Evolutionary conservation across 2,113 vertebrate species (phyloP).

Genomic region (Poeciliopsis retropinna): DNA sequence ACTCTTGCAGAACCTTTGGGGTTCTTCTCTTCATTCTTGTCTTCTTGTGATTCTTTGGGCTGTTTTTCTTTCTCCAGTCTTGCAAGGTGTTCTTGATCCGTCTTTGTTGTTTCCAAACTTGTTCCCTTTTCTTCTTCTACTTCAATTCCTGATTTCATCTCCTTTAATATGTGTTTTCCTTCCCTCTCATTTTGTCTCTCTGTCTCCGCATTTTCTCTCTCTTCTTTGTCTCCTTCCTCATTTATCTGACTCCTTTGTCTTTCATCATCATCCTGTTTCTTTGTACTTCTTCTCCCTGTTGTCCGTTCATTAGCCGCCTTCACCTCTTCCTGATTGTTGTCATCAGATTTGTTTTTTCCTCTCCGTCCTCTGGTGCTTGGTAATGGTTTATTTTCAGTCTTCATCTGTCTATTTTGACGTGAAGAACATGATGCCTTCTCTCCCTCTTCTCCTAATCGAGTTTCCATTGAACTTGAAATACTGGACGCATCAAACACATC

Average conservation of each 20-base stretch:
- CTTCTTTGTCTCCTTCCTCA: slow-evolving; percentile 1
- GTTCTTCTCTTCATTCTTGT: neutral
- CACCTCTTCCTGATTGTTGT: slow-evolving; percentile 27
- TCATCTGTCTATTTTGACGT: slow-evolving; percentile 36
- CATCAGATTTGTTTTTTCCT: slow-evolving; percentile 11
- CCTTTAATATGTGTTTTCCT: neutral
- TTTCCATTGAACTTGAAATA: too few relatives aligned
- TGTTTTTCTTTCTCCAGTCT: slow-evolving; percentile 39
- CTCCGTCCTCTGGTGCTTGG: slow-evolving; percentile 29
- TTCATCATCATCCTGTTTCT: slow-evolving; percentile 26
- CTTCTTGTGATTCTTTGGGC: slow-evolving; percentile 18
- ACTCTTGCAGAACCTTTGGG: slow-evolving; percentile 27
- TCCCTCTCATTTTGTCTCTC: neutral
- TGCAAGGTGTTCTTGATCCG: slow-evolving; percentile 7
- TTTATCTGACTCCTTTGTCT: slow-evolving; percentile 4
- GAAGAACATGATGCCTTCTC: slow-evolving; percentile 20
- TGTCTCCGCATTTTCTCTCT: neutral
- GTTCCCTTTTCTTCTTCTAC: slow-evolving; percentile 26
- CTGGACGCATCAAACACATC: too few relatives aligned
- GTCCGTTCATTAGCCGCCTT: neutral
- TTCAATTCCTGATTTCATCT: neutral
- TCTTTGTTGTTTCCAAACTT: slow-evolving; percentile 19
- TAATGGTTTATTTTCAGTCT: slow-evolving; percentile 33
- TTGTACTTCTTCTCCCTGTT: slow-evolving; percentile 29
- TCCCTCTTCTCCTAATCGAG: slow-evolving; percentile 13